phyloP scores from a whole-genome alignment of 2,113 vertebrate species.

The Ophiodon elongatus region DNA sequence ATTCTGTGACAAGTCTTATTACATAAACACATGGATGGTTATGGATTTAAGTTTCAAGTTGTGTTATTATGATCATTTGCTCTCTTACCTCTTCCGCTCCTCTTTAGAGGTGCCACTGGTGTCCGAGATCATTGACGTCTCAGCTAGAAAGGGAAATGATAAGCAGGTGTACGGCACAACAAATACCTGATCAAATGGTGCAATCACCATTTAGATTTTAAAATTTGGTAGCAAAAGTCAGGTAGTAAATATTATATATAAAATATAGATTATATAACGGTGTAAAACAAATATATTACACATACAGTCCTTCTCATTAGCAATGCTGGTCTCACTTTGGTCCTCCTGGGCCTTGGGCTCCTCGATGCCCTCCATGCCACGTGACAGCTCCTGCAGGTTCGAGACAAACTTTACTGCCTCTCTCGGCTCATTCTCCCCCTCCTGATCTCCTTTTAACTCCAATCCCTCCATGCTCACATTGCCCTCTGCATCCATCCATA shows the following conservation, averaged over 20 bases:
- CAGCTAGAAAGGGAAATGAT: slow-evolving; percentile 59
- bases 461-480: slow-evolving; percentile 4
- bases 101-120: slow-evolving; percentile 54
- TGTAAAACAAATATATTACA: neutral
- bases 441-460: neutral
- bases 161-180: neutral
- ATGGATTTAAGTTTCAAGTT: neutral
- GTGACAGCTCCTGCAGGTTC: slow-evolving; percentile 72
- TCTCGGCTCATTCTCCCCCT: neutral
- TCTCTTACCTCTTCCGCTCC: slow-evolving; percentile 72
- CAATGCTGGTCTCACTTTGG: slow-evolving; percentile 43
- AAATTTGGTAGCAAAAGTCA: neutral
- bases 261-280: neutral
- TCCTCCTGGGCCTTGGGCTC: slow-evolving; percentile 69
- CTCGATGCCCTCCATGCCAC: slow-evolving; percentile 61
- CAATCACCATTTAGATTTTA: neutral
- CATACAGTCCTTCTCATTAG: slow-evolving; percentile 72
- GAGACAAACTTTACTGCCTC: slow-evolving; percentile 7
- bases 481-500: slow-evolving; percentile 32
- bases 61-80: neutral
- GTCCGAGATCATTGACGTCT: slow-evolving; percentile 60
- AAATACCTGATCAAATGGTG: neutral
- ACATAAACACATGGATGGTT: neutral
- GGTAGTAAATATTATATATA: neutral
- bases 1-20: neutral